Percentiles rank a stretch among this genome's conserved stretches.
These are phyloP conservation scores for Anastatus disparis DNA, from an alignment of 1,140 invertebrate species.

Conservation along the genomic window DNA sequence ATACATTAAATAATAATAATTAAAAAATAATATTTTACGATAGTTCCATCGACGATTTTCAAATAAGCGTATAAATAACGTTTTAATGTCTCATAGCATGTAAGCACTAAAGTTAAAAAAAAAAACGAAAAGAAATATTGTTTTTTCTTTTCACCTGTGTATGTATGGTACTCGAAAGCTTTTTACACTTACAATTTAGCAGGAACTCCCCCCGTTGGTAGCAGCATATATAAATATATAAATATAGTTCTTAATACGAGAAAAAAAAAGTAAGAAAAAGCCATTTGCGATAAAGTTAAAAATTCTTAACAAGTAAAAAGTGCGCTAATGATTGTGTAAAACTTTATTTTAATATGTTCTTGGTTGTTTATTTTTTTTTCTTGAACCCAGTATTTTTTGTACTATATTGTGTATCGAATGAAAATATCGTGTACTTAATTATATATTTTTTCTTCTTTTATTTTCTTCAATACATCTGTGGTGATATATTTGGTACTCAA, in stretches of 20 bases:
- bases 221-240: conserved; percentile 46
- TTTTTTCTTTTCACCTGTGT: conserved; percentile 63
- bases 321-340: conserved; percentile 48
- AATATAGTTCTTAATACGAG: neutral
- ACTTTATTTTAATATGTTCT: too few relatives aligned
- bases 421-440: conserved; percentile 59
- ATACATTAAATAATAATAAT: too few relatives aligned
- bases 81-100: conserved; percentile 46
- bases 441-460: conserved; percentile 1
- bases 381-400: conserved; percentile 68
- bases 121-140: conserved; percentile 41
- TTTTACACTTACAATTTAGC: conserved; percentile 61
- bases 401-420: conserved; percentile 59
- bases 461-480: conserved; percentile 49
- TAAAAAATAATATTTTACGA: neutral
- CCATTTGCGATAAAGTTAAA: neutral
- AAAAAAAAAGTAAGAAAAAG: conserved; percentile 10
- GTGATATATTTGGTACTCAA: conserved; percentile 57
- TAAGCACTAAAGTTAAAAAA: conserved; percentile 45
- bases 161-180: conserved; percentile 63
- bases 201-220: conserved; percentile 44
- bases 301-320: conserved; percentile 26
- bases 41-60: neutral
- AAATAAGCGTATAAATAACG: conserved; percentile 2
- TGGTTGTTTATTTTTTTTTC: too few relatives aligned